Evolutionary conservation across 2,797 vertebrate genomes (phyloP), one percentile per base, ranked within the genome.

Genomic region (Malacoraja senta): DNA sequence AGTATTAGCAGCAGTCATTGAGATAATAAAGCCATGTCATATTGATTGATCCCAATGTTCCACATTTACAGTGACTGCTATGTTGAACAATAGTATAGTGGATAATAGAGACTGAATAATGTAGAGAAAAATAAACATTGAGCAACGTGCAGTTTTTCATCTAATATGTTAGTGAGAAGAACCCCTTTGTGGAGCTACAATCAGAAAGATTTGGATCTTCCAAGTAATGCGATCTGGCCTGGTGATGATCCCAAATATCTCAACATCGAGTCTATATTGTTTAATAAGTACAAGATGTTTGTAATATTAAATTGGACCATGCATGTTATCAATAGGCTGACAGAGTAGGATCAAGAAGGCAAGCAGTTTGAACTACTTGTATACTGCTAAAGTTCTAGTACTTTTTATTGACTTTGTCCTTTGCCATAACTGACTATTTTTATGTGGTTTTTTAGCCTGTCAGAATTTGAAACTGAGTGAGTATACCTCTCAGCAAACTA

Each of bases 361-460:
- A 68, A 35, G n/a, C 63, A 35, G 35, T 58, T 68, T 68, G n/a
- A 1, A 32, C 32, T 35, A 65, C n/a, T 65, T 88, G 15, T 44
- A n/a, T 35, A 88, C 68, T 21, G 61, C n/a, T 10, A 35, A 35
- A 32, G 19, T 68, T 19, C 61, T 88, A 63, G 17, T 32, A 21
- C 65, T 63, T 65, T 68, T 92, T 9, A 58, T 76, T 92, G 71
- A n/a, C 68, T 29, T 76, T 4, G 35, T 92, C 44, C 35, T 91
- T 91, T 91, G 90, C 26, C 19, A 29, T 44, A 26, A 72, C 90
- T 92, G 26, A 92, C 24, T 53, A 53, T 92, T 91, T 92, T 38
- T 92, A 8, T 92, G 71, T 92, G 71, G n/a, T 92, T 92, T 92
- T 92, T 92, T 92, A 92, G 90, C 90, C 90, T 92, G 90, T 92